Base-by-base conservation (phyloP, 2,888 invertebrate genomes). In the Argyresthia goedartella region DNA sequence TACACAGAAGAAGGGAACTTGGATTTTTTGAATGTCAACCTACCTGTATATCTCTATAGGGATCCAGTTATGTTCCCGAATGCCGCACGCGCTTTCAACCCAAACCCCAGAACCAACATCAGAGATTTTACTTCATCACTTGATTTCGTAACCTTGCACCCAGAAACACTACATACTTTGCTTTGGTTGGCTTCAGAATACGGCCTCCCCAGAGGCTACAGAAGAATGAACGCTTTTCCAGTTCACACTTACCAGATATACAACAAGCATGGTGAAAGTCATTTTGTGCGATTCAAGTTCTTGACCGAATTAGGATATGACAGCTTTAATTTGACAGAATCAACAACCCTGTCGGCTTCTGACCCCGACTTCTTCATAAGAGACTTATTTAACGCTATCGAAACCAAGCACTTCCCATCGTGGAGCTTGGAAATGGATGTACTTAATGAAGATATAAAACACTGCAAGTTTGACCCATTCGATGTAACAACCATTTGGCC, bases 181-280 rank as follows among this genome's bases (percentile, higher is more conserved):
- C 67, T 76, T 72, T 61, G 88, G 71, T 65, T 88, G 54, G 88
- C 87, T 64, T 80, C 87, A 16, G 34, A 88, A 64, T 71, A 88
- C 49, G 89, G 88, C 14, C 87, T 84, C n/a, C 88, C 89, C 8
- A 80, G 87, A 60, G 88, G 88, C 1, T 85, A 69, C 61, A 66
- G 88, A 15, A 71, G 73, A 63, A 89, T 89, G 88, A 81, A 89
- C 59, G 88, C 88, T 36, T 89, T 86, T 59, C 84, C 87, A 9
- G 80, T 81, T 41, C 88, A 88, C 66, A 52, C 53, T 2, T 56
- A 54, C 33, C 87, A 88, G 59, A 60, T 88, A 56, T 80, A 88
- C 49, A 88, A 88, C 64, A 64, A 61, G 4, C 58, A 79, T 6
- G 65, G 70, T n/a, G 66, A 80, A 52, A 62, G 76, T 9, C 62